phyloP scores from a whole-genome alignment of 2,888 invertebrate species.

The Ennomos fuscantarius region DNA sequence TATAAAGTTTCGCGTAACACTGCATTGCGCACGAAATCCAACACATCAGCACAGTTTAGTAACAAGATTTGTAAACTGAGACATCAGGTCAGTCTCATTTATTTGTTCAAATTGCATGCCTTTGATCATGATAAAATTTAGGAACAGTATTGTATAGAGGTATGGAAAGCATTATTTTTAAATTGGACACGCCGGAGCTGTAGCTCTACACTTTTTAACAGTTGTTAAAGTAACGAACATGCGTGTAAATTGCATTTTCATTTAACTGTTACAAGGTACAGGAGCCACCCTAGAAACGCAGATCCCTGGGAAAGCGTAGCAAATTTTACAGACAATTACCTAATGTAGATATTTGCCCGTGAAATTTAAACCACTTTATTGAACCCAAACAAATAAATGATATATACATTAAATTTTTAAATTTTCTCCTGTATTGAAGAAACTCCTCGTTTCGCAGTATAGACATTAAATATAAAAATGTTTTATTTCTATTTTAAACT shows the following conservation, averaged over 20 bases:
- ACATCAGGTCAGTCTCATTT: too few species aligned
- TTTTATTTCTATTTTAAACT: too few species aligned
- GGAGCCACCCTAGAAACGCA: constrained; percentile 44
- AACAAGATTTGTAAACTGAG: too few species aligned
- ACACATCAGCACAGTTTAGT: too few species aligned
- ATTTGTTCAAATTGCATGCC: too few species aligned
- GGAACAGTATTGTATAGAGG: constrained; percentile 1
- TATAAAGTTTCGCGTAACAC: too few species aligned
- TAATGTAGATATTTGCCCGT: constrained; percentile 35
- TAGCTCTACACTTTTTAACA: constrained; percentile 49
- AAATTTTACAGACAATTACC: constrained; percentile 38
- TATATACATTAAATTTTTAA: constrained; percentile 42
- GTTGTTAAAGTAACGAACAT: constrained; percentile 3
- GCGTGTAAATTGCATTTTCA: constrained; percentile 12
- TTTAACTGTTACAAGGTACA: constrained; percentile 48
- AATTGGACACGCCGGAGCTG: constrained; percentile 40
- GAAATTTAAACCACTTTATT: constrained; percentile 31
- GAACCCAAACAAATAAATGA: constrained; percentile 40
- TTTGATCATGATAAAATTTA: constrained; percentile 2
- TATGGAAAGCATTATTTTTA: constrained; percentile 36
- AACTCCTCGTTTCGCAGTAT: constrained; percentile 15
- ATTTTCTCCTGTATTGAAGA: constrained; percentile 33
- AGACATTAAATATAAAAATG: background rate
- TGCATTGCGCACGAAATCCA: too few species aligned
- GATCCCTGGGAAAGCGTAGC: constrained; percentile 44